Conservation (phyloP, 2,113 vertebrate species). For the Cinclus mexicanus region DNA sequence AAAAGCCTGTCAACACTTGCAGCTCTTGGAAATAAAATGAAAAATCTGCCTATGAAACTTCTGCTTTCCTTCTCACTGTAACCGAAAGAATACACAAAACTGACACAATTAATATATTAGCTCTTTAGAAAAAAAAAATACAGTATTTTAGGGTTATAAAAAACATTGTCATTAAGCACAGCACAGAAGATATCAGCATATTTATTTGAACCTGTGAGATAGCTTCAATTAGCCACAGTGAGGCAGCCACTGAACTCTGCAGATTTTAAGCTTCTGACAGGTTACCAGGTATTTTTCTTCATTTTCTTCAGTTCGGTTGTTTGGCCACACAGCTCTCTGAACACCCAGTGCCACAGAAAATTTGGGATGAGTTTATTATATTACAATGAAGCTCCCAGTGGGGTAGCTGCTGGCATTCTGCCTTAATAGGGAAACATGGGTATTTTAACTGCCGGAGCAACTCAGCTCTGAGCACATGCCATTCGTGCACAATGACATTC, state of each 20-base stretch:
- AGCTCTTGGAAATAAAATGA: not conserved
- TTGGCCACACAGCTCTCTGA: not conserved
- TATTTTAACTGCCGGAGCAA: not conserved
- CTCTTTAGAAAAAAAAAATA: not conserved
- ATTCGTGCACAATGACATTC: conserved; percentile 3
- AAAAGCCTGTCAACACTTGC: not conserved
- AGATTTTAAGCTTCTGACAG: not conserved
- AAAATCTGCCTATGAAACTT: not conserved
- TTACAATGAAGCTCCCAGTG: not conserved
- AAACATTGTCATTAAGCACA: not conserved
- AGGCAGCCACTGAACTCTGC: not conserved
- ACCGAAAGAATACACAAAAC: not conserved
- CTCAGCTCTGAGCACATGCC: not conserved
- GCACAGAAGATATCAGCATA: not conserved
- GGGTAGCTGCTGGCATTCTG: not conserved
- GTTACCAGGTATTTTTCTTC: not conserved
- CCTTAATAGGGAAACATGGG: not conserved
- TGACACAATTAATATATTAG: not conserved
- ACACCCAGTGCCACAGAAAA: not conserved
- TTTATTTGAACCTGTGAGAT: not conserved
- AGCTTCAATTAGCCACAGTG: not conserved
- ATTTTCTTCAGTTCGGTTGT: not conserved
- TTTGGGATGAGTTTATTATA: not conserved
- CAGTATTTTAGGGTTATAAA: not conserved
- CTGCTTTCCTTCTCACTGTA: not conserved